phyloP scores from a whole-genome alignment of 2,888 invertebrate species.

The Agonopterix alstromeriana region DNA sequence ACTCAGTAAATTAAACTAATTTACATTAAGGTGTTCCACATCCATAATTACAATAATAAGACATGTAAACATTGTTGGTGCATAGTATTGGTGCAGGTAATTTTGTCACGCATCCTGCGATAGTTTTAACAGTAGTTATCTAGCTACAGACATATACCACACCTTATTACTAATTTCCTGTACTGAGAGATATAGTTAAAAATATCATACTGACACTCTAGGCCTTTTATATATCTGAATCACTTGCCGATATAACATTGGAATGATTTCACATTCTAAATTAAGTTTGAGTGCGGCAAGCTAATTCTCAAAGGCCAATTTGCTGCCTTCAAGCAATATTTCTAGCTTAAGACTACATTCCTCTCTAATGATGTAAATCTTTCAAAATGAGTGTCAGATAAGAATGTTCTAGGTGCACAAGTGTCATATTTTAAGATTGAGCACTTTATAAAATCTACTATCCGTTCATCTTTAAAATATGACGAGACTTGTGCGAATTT shows the following conservation, averaged over 20 bases:
- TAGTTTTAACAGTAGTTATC: slow-evolving; percentile 31
- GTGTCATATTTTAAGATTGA: slow-evolving; percentile 42
- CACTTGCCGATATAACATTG: no score
- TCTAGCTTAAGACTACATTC: no score
- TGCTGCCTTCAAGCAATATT: no score
- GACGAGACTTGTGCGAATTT: slow-evolving; percentile 33
- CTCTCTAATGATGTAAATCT: no score
- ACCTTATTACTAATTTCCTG: slow-evolving; percentile 68
- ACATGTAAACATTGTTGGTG: background rate
- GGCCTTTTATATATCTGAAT: background rate
- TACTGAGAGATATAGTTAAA: slow-evolving; percentile 73
- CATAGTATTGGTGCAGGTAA: background rate
- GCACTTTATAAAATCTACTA: slow-evolving; percentile 18
- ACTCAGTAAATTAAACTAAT: no score
- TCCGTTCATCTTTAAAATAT: slow-evolving; percentile 32
- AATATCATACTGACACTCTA: slow-evolving; percentile 35
- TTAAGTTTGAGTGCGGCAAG: background rate
- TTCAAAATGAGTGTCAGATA: background rate
- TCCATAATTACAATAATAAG: background rate
- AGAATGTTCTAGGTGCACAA: slow-evolving; percentile 22
- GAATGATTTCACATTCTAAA: background rate
- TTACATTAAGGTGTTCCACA: background rate
- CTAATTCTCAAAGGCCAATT: background rate
- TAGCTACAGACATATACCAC: slow-evolving; percentile 64
- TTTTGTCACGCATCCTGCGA: background rate